Evolutionary conservation across 2,797 vertebrate species (phyloP).

Genomic region (Pseudomugil tenellus): DNA sequence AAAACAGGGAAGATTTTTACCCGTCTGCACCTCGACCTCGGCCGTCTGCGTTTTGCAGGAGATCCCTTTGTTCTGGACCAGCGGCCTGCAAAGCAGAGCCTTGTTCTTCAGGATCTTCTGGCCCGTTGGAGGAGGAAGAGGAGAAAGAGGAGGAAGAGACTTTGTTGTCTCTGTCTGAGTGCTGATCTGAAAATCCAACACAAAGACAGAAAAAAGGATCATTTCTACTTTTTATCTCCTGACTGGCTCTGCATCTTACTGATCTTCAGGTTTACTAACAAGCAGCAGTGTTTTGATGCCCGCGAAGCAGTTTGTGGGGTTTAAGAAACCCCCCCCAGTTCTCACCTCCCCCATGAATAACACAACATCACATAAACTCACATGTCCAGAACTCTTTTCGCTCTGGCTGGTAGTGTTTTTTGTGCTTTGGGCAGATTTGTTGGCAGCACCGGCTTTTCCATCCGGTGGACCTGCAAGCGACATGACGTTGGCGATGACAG

Average conservation of each 20-base stretch:
- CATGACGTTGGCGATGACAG: conserved; percentile 93
- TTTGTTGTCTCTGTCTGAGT: conserved; percentile 88
- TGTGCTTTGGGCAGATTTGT: conserved; percentile 86
- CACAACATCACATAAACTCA: conserved; percentile 80
- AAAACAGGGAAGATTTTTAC: conserved; percentile 63
- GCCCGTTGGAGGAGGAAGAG: conserved; percentile 67
- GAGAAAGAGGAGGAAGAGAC: conserved; percentile 64
- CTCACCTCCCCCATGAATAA: no score
- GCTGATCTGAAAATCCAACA: conserved; percentile 78
- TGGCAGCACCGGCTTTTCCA: conserved; percentile 81
- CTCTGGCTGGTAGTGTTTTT: neutral
- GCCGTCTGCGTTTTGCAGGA: conserved; percentile 91
- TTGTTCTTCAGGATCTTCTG: conserved; percentile 95
- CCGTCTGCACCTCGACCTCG: conserved; percentile 90
- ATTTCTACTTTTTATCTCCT: no score
- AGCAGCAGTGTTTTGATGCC: no score
- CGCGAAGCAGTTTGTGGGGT: no score
- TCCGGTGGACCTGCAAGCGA: conserved; percentile 89
- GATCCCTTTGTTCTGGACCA: conserved; percentile 94
- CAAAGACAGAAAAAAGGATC: neutral
- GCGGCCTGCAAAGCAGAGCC: conserved; percentile 92
- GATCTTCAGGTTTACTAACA: no score
- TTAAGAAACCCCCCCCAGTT: no score
- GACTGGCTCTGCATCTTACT: no score
- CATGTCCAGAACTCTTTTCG: conserved; percentile 86